A percentile compares a stretch with the other conserved stretches of the same genome.
These are phyloP conservation scores for Volucella bombylans DNA, from an alignment of 2,888 invertebrate species.

Conservation along the genomic window DNA sequence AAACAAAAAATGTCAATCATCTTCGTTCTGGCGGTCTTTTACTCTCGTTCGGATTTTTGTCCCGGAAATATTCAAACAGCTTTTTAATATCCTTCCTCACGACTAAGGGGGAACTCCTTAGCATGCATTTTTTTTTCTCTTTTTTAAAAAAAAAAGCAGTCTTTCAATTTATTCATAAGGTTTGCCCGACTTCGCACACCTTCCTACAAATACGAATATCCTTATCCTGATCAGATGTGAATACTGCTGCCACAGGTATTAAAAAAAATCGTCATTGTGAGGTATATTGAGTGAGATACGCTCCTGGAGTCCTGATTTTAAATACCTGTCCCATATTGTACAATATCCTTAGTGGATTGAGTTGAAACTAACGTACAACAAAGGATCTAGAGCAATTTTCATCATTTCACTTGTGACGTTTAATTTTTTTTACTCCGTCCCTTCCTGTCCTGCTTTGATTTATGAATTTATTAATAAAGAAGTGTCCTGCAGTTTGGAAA, in stretches of 20 bases:
- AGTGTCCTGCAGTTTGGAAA: constrained; percentile 36
- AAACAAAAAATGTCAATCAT: constrained; percentile 63
- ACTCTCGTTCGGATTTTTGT: constrained; percentile 35
- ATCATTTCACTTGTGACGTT: constrained; percentile 8
- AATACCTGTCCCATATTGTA: constrained; percentile 53
- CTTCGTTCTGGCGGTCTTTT: constrained; percentile 39
- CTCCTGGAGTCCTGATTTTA: constrained; percentile 47
- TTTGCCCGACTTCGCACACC: constrained; percentile 52
- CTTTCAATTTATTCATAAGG: constrained; percentile 67
- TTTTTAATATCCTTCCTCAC: constrained; percentile 57
- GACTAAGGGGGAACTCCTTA: constrained; percentile 24
- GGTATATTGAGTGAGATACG: constrained; percentile 19
- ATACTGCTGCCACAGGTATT: not conserved
- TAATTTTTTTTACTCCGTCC: not conserved
- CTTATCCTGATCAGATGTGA: constrained; percentile 45
- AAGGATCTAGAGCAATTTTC: constrained; percentile 37
- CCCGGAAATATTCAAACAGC: constrained; percentile 45
- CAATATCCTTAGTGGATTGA: not conserved
- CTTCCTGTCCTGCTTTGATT: constrained; percentile 45
- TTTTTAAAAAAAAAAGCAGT: constrained; percentile 15
- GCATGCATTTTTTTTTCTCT: constrained; percentile 32
- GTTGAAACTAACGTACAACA: constrained; percentile 24
- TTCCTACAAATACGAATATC: constrained; percentile 14
- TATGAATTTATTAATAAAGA: constrained; percentile 65
- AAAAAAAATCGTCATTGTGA: constrained; percentile 16